These are phyloP conservation scores for Reticulitermes speratus DNA, from an alignment of 1,140 invertebrate species.

Conservation along the genomic window DNA sequence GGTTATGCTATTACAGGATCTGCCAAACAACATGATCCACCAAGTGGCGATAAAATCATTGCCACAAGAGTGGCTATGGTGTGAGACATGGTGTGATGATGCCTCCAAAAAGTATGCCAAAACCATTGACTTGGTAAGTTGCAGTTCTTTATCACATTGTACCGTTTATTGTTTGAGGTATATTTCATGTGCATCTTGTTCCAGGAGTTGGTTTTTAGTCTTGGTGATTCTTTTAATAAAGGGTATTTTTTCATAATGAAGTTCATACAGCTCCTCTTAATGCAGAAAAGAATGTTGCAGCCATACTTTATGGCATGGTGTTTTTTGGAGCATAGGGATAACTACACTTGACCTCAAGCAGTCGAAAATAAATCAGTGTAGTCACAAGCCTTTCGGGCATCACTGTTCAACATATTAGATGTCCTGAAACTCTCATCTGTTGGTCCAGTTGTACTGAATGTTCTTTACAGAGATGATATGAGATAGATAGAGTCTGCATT, in stretches of 20 bases:
- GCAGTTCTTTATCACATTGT: not conserved
- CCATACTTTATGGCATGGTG: not conserved
- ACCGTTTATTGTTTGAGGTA: not conserved
- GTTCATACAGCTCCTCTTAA: not conserved
- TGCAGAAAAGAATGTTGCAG: not conserved
- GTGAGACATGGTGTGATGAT: slow-evolving; percentile 99
- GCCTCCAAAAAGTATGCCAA: slow-evolving; percentile 88
- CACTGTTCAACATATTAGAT: too few relatives aligned
- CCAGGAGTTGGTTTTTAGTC: not conserved
- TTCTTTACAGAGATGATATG: too few relatives aligned
- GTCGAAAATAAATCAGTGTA: too few relatives aligned
- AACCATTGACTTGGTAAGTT: slow-evolving; percentile 92
- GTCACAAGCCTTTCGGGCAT: too few relatives aligned
- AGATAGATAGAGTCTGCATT: too few relatives aligned
- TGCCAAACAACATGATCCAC: slow-evolving; percentile 99
- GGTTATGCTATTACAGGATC: slow-evolving; percentile 52
- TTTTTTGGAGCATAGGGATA: not conserved
- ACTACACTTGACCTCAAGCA: too few relatives aligned
- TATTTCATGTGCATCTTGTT: not conserved
- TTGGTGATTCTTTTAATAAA: not conserved
- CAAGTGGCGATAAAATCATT: slow-evolving; percentile 98
- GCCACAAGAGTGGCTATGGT: slow-evolving; percentile 99
- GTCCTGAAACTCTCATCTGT: too few relatives aligned
- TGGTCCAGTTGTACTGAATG: too few relatives aligned
- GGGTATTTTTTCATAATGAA: not conserved